Percentiles rank a stretch among this genome's conserved stretches.
Conservation (phyloP, 2,113 vertebrate genomes). For the Atherinomorus stipes region DNA sequence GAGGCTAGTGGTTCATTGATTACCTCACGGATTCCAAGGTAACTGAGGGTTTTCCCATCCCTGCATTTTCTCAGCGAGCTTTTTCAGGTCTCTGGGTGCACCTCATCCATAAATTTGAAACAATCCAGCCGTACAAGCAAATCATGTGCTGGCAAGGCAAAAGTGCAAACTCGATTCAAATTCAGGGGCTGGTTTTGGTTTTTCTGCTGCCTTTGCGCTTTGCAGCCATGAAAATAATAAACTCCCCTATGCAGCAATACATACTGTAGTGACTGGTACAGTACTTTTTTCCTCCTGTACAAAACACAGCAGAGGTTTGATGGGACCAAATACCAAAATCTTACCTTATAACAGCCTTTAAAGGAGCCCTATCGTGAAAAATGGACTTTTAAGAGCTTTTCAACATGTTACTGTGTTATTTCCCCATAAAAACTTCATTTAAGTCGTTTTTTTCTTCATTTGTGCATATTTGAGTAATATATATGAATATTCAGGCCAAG, state of each 20-base stretch:
- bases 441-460: no score
- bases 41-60: conserved; percentile 46
- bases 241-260: conserved; percentile 3
- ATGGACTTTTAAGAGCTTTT: no score
- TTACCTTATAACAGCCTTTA: no score
- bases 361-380: no score
- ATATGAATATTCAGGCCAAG: no score
- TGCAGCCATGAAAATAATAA: conserved; percentile 25
- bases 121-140: conserved; percentile 60
- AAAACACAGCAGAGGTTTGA: background rate
- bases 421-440: no score
- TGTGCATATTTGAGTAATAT: no score
- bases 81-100: conserved; percentile 40
- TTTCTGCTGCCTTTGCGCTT: conserved; percentile 27
- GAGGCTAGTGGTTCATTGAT: conserved; percentile 52
- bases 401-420: no score
- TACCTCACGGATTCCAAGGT: conserved; percentile 37
- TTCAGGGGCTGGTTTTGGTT: conserved; percentile 7
- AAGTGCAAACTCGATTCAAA: conserved; percentile 38
- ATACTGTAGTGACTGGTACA: background rate
- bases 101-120: conserved; percentile 59
- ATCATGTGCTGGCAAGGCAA: conserved; percentile 13
- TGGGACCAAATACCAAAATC: no score
- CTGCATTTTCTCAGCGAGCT: conserved; percentile 35
- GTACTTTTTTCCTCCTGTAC: background rate